Conservation (phyloP, 2,797 vertebrate species). For the Acanthurus lineatus region DNA sequence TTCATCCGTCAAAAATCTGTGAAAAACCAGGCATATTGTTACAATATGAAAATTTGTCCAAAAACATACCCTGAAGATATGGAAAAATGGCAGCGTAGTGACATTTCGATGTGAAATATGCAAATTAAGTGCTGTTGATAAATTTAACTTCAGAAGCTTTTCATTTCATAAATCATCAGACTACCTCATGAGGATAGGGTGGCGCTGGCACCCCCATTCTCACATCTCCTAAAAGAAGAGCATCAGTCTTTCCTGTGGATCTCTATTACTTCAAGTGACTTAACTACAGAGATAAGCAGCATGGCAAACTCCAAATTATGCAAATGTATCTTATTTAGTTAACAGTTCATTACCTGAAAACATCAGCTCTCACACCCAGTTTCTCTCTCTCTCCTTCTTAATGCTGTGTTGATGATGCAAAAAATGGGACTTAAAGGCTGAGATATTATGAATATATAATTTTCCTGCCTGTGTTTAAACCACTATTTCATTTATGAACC, state of each 20-base stretch:
- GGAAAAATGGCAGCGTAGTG: not conserved
- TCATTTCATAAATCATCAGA: not conserved
- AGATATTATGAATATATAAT: conserved; percentile 13
- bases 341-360: conserved; percentile 33
- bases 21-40: not conserved
- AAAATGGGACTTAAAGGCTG: conserved; percentile 16
- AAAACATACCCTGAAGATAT: not conserved
- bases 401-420: conserved; percentile 16
- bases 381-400: not conserved
- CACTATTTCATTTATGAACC: conserved; percentile 18
- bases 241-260: conserved; percentile 3
- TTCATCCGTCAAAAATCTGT: not conserved
- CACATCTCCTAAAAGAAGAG: not conserved
- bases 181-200: not conserved
- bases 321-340: conserved; percentile 28
- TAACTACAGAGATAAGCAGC: conserved; percentile 12
- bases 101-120: conserved; percentile 27
- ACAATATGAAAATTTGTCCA: not conserved
- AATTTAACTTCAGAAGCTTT: conserved; percentile 41
- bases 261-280: conserved; percentile 6
- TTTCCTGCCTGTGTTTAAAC: not conserved
- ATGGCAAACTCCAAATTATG: conserved; percentile 27
- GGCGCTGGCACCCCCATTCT: not conserved
- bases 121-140: conserved; percentile 15
- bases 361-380: not conserved